phyloP scores from a whole-genome alignment of 2,113 vertebrate species.

The Nycticebus coucang region DNA sequence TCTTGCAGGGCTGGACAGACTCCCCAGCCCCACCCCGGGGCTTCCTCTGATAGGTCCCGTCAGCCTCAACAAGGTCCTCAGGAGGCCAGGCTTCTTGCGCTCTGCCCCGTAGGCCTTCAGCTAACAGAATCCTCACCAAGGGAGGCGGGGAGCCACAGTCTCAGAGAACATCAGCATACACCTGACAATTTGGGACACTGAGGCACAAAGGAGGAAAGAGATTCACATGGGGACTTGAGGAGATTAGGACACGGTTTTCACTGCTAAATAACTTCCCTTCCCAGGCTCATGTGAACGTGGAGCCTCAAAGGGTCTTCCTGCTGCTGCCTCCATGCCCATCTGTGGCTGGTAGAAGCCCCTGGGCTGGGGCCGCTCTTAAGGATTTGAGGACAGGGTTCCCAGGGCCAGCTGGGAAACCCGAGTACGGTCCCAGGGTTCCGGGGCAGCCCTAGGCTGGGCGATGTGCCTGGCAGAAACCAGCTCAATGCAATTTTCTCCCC shows the following conservation, averaged over 20 bases:
- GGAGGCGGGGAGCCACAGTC: background rate
- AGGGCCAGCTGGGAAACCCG: constrained; percentile 20
- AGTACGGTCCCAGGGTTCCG: constrained; percentile 8
- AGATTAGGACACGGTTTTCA: background rate
- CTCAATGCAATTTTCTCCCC: constrained; percentile 62
- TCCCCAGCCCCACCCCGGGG: background rate
- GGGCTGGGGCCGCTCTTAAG: background rate
- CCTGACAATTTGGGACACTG: background rate
- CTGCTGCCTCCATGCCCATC: background rate
- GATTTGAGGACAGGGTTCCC: background rate
- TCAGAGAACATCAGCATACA: background rate
- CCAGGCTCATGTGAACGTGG: background rate
- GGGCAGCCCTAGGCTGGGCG: background rate
- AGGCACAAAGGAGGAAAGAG: constrained; percentile 5
- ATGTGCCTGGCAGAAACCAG: background rate
- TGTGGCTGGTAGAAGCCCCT: background rate
- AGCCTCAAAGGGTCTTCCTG: background rate
- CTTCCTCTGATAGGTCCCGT: no score
- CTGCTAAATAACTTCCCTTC: background rate
- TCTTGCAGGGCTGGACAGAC: background rate
- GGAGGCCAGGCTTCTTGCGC: no score
- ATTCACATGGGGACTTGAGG: background rate
- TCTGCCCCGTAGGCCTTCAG: background rate
- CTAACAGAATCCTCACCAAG: background rate
- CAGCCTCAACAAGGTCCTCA: no score